A percentile compares a stretch with the other conserved stretches of the same genome.
Conservation (phyloP, 2,113 vertebrate species). For the Mandrillus leucophaeus region DNA sequence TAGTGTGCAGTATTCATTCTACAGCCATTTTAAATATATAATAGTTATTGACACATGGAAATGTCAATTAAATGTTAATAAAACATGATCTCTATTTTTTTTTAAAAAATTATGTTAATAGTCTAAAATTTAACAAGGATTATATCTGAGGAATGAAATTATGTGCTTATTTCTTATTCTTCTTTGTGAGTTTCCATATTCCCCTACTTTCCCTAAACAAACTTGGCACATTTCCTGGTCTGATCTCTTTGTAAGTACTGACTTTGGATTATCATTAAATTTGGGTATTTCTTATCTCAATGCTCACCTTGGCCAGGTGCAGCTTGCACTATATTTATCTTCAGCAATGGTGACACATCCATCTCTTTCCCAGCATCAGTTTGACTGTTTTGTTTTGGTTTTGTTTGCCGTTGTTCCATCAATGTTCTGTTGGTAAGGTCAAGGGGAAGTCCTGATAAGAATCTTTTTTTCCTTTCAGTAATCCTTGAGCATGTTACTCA, state of each 20-base stretch:
- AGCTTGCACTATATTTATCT: neutral
- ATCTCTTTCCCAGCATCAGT: neutral
- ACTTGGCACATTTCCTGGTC: neutral
- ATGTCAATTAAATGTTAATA: neutral
- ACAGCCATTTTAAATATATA: neutral
- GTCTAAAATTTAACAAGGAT: neutral
- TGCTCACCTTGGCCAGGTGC: neutral
- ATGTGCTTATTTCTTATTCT: neutral
- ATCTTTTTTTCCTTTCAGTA: neutral
- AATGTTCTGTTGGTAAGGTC: neutral
- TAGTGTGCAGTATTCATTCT: neutral
- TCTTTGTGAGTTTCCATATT: neutral
- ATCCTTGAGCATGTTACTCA: constrained; percentile 12
- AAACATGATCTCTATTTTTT: neutral
- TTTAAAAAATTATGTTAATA: neutral
- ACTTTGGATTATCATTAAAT: neutral
- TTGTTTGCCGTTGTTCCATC: neutral
- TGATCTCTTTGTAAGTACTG: neutral
- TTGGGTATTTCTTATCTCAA: neutral
- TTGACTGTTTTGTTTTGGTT: neutral
- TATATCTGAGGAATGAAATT: neutral
- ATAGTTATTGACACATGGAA: neutral
- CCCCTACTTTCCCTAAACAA: neutral
- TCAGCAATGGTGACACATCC: neutral
- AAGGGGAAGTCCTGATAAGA: neutral